Evolutionary conservation across 2,113 vertebrate genomes (phyloP).

Genomic region (Atrichornis clamosus): DNA sequence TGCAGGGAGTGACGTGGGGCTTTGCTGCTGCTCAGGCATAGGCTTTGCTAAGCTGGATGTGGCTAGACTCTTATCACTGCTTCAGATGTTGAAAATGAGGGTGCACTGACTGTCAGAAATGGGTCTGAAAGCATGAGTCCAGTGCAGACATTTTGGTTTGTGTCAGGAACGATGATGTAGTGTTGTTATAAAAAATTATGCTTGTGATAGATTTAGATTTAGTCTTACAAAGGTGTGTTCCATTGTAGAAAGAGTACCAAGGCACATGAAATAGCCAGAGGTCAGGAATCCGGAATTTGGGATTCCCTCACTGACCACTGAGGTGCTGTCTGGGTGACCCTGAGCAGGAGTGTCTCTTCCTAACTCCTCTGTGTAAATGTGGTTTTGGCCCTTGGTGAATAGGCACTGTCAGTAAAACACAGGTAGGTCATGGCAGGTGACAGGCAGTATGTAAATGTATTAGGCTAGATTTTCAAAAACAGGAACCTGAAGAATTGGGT

Average conservation of each 20-base stretch:
- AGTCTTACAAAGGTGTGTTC: background rate
- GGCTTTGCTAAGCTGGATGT: background rate
- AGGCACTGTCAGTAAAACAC: background rate
- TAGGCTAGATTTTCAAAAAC: background rate
- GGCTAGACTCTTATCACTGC: background rate
- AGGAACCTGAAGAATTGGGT: background rate
- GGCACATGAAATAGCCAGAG: background rate
- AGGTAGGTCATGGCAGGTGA: background rate
- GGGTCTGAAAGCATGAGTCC: background rate
- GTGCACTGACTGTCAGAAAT: background rate
- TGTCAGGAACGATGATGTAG: background rate
- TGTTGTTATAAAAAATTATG: background rate
- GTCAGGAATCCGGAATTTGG: background rate
- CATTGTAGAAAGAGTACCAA: background rate
- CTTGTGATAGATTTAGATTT: background rate
- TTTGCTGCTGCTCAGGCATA: background rate
- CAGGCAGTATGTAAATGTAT: background rate
- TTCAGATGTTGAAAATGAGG: background rate
- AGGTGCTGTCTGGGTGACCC: background rate
- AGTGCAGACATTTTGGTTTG: background rate
- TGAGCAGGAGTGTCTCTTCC: background rate
- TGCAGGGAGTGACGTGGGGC: accelerated
- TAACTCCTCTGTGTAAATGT: background rate
- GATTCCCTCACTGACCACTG: background rate
- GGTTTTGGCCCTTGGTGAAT: background rate